phyloP scores from a whole-genome alignment of 2,113 vertebrate genomes.

The Oreochromis spilurus region DNA sequence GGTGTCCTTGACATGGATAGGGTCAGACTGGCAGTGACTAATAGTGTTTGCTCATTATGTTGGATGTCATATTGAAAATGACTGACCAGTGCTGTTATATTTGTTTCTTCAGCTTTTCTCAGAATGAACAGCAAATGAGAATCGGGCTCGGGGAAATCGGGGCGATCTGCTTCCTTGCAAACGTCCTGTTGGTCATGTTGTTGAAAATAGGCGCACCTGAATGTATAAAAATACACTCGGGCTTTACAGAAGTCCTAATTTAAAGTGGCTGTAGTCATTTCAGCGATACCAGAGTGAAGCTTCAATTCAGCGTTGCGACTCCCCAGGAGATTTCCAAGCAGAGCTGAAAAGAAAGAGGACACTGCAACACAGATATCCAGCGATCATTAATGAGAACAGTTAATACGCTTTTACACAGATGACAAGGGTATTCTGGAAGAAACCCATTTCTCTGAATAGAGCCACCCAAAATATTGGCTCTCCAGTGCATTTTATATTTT shows the following conservation, averaged over 20 bases:
- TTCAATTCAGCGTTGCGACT: constrained; percentile 19
- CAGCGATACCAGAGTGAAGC: constrained; percentile 10
- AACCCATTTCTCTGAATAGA: constrained; percentile 66
- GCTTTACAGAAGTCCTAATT: constrained; percentile 3
- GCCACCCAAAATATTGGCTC: constrained; percentile 50
- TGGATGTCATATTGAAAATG: background rate
- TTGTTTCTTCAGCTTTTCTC: background rate
- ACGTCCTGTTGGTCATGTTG: background rate
- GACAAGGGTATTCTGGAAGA: constrained; percentile 54
- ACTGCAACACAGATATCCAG: constrained; percentile 52
- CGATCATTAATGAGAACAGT: constrained; percentile 56
- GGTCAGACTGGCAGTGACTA: background rate
- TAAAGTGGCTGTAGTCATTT: background rate
- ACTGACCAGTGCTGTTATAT: background rate
- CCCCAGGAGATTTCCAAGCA: constrained; percentile 42
- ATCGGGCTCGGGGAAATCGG: background rate
- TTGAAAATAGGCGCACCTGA: background rate
- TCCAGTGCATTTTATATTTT: constrained; percentile 23
- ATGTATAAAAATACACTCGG: background rate
- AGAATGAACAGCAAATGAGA: background rate
- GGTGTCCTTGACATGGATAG: background rate
- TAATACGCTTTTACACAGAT: constrained; percentile 40
- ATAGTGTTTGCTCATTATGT: background rate
- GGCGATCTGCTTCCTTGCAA: background rate
- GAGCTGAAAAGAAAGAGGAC: constrained; percentile 53